Conservation (phyloP, 2,797 vertebrate genomes). For the Sus cebifrons region DNA sequence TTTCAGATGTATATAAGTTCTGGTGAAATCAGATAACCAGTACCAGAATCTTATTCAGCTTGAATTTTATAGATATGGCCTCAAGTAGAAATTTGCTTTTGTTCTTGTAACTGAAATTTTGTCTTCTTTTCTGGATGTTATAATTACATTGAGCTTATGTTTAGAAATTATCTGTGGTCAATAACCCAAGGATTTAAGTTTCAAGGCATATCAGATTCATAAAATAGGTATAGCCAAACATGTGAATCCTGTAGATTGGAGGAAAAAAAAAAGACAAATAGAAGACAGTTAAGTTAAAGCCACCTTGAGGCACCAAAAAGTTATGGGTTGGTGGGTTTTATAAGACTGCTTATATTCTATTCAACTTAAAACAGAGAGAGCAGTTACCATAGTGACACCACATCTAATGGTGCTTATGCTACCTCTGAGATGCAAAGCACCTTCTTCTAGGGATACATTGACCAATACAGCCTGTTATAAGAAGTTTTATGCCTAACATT, state of each 20-base stretch:
- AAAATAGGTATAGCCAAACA: conserved; percentile 80
- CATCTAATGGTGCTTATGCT: conserved; percentile 91
- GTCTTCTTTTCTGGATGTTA: conserved; percentile 63
- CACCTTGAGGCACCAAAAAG: conserved; percentile 89
- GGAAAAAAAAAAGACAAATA: conserved; percentile 87
- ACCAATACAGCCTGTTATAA: conserved; percentile 89
- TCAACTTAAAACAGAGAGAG: conserved; percentile 88
- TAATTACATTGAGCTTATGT: conserved; percentile 35
- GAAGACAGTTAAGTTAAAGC: conserved; percentile 90
- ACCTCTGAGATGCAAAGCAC: conserved; percentile 91
- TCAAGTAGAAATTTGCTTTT: conserved; percentile 34
- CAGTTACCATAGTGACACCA: conserved; percentile 91
- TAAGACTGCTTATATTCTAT: conserved; percentile 92
- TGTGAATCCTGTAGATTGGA: conserved; percentile 79
- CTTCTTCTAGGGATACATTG: conserved; percentile 91
- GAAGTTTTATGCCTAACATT: conserved; percentile 88
- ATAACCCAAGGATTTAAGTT: conserved; percentile 76
- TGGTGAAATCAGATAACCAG: conserved; percentile 46
- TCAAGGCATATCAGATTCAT: conserved; percentile 61
- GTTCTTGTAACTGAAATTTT: conserved; percentile 36
- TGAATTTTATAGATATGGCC: background rate
- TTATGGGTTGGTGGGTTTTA: conserved; percentile 92
- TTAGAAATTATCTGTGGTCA: conserved; percentile 73
- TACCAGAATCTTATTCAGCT: conserved; percentile 7
- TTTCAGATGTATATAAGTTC: background rate